These are phyloP conservation scores for Noctua fimbriata DNA, from an alignment of 2,888 invertebrate genomes.

Conservation along the genomic window DNA sequence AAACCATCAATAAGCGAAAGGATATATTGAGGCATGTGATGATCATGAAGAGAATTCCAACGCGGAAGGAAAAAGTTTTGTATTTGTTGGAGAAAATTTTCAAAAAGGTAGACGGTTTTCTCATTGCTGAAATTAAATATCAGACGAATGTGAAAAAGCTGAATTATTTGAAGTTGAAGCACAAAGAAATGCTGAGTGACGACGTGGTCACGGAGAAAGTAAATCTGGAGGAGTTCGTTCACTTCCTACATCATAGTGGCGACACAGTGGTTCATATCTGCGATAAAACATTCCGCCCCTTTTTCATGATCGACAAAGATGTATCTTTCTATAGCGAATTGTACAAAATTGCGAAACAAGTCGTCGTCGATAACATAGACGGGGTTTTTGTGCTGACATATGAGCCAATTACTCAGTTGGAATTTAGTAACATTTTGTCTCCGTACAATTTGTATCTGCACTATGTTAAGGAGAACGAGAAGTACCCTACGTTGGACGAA, in stretches of 20 bases:
- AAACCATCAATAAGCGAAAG: constrained; percentile 56
- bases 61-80: constrained; percentile 19
- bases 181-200: constrained; percentile 29
- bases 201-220: constrained; percentile 21
- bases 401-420: constrained; percentile 30
- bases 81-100: constrained; percentile 67
- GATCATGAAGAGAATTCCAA: constrained; percentile 25
- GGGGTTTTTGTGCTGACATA: background rate
- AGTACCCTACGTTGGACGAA: constrained; percentile 30
- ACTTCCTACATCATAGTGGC: constrained; percentile 12
- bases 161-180: constrained; percentile 64
- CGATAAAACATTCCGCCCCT: constrained; percentile 26
- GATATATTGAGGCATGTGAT: constrained; percentile 24
- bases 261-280: constrained; percentile 11
- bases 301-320: constrained; percentile 27
- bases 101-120: constrained; percentile 68
- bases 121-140: constrained; percentile 67
- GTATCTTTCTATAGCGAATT: constrained; percentile 25
- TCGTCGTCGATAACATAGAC: constrained; percentile 12
- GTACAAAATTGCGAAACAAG: background rate
- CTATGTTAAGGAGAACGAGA: constrained; percentile 9
- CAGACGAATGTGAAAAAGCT: constrained; percentile 67
- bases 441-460: constrained; percentile 27
- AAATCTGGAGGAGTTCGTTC: constrained; percentile 35
- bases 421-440: constrained; percentile 32